Evolutionary conservation across 2,113 vertebrate species (phyloP).

Genomic region (Hypocryptadius cinnamomeus): DNA sequence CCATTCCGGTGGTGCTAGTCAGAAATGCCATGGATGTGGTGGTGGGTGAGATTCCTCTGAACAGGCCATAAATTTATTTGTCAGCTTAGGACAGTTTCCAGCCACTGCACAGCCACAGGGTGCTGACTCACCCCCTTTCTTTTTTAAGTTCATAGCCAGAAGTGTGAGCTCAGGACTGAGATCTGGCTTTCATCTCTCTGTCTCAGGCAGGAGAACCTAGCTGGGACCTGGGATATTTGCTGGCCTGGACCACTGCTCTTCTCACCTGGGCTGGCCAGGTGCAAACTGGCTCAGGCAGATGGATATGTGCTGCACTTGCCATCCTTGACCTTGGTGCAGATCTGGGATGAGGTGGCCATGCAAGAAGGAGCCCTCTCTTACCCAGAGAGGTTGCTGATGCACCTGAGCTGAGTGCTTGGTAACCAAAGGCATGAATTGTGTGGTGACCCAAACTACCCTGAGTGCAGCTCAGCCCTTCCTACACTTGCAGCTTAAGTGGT

Average conservation of each 20-base stretch:
- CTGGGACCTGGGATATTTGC: neutral
- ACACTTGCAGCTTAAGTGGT: neutral
- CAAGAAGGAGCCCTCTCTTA: neutral
- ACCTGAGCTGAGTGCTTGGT: neutral
- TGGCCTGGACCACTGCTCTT: neutral
- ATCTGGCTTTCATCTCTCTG: neutral
- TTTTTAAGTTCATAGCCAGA: neutral
- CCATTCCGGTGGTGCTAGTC: neutral
- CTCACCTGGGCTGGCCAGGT: neutral
- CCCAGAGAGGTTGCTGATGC: neutral
- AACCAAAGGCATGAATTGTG: neutral
- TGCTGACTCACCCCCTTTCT: neutral
- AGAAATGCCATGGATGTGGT: neutral
- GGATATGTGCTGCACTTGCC: rapidly evolving
- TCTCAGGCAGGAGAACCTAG: rapidly evolving
- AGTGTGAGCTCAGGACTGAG: neutral
- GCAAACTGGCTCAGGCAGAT: neutral
- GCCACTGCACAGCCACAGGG: neutral
- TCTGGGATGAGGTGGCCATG: neutral
- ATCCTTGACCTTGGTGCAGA: rapidly evolving
- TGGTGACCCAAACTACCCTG: neutral
- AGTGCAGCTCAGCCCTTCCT: neutral
- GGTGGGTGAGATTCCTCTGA: neutral
- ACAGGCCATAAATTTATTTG: rapidly evolving
- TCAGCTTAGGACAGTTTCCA: neutral